Conservation (phyloP, 2,888 invertebrate genomes). For the Atrina japonica region DNA sequence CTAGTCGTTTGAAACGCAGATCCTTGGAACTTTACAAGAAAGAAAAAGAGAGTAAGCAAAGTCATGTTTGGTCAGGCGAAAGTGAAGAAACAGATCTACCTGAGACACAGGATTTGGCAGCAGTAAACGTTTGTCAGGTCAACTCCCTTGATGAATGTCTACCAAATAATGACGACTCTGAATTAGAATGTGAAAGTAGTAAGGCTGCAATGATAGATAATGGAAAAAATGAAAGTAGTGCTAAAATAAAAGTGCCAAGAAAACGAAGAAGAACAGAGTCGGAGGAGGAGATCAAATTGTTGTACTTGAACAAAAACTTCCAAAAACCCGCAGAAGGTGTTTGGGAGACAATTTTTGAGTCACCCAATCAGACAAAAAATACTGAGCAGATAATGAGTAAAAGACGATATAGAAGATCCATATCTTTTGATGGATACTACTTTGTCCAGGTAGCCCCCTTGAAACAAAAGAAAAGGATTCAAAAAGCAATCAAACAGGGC, state of each 20-base stretch:
- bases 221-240: slow-evolving; percentile 5
- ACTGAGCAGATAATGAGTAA: slow-evolving; percentile 45
- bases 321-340: slow-evolving; percentile 59
- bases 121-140: too few species aligned
- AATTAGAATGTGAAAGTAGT: too few species aligned
- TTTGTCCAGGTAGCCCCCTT: slow-evolving; percentile 44
- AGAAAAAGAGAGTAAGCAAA: too few species aligned
- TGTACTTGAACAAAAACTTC: slow-evolving; percentile 69
- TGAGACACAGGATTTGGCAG: too few species aligned
- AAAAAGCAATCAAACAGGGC: slow-evolving; percentile 63
- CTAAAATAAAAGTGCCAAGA: slow-evolving; percentile 8
- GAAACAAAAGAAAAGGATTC: slow-evolving; percentile 59
- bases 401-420: slow-evolving; percentile 51
- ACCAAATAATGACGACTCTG: too few species aligned
- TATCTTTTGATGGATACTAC: slow-evolving; percentile 55
- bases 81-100: too few species aligned
- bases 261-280: slow-evolving; percentile 41
- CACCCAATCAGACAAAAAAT: slow-evolving; percentile 44
- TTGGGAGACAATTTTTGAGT: slow-evolving; percentile 71
- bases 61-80: too few species aligned
- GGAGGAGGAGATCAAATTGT: slow-evolving; percentile 52
- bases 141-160: too few species aligned
- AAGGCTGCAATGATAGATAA: too few species aligned
- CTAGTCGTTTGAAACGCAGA: too few species aligned
- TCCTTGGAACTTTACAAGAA: too few species aligned